Evolutionary conservation across 30 jellyfish, hydroid and myxozoan genomes (phyloP).

Genomic region (Cassiopea xamachana): DNA sequence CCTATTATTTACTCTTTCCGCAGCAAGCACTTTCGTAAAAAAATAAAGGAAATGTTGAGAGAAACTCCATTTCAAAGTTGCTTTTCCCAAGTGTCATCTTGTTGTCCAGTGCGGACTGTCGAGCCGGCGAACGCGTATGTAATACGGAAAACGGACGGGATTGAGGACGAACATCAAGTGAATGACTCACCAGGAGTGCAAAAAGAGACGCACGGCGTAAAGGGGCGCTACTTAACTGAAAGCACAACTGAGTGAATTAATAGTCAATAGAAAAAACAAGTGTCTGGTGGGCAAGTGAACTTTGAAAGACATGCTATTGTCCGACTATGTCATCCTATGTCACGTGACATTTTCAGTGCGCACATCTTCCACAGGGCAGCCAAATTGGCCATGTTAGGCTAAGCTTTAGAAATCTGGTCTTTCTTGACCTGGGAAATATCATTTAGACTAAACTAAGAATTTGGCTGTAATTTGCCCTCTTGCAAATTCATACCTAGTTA

Average conservation of each 20-base stretch:
- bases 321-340: no score
- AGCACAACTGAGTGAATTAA: neutral
- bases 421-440: no score
- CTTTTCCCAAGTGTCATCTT: neutral
- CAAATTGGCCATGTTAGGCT: no score
- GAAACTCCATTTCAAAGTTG: neutral
- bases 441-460: no score
- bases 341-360: no score
- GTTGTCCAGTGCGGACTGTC: slow-evolving; percentile 16
- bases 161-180: neutral
- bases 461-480: no score
- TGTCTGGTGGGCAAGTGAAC: no score
- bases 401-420: no score
- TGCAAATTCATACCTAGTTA: no score
- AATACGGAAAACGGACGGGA: slow-evolving; percentile 1
- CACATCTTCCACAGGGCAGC: no score
- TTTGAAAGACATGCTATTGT: no score
- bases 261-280: no score
- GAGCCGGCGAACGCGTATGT: slow-evolving; percentile 24
- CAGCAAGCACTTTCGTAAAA: slow-evolving; percentile 51
- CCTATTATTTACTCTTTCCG: slow-evolving; percentile 61
- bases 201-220: neutral
- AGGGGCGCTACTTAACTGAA: neutral
- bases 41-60: neutral
- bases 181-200: neutral